Percentiles rank a stretch among this genome's conserved stretches.
Evolutionary conservation across 2,113 vertebrate genomes (phyloP).

Genomic region (Rattus rattus): DNA sequence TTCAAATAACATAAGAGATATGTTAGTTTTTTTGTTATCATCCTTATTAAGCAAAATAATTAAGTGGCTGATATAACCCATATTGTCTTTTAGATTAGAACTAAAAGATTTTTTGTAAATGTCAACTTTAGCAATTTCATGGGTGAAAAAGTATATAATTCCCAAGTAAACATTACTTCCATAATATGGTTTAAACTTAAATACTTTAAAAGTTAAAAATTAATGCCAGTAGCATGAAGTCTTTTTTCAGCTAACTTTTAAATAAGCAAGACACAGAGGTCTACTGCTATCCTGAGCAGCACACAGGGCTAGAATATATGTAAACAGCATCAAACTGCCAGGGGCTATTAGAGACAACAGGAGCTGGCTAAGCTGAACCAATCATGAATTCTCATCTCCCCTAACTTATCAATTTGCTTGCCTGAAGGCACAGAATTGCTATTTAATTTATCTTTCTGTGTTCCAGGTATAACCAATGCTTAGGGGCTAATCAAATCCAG

Average conservation of each 20-base stretch:
- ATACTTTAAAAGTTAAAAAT: constrained; percentile 62
- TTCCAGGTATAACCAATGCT: not conserved
- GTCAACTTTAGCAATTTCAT: constrained; percentile 76
- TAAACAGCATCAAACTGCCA: not conserved
- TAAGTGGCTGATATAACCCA: constrained; percentile 75
- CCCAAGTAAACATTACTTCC: constrained; percentile 65
- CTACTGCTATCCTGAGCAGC: constrained; percentile 70
- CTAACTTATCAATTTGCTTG: not conserved
- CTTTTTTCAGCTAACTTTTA: constrained; percentile 69
- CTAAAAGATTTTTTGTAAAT: constrained; percentile 65
- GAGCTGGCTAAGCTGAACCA: not conserved
- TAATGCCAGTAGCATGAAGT: constrained; percentile 71
- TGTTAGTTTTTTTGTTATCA: constrained; percentile 66
- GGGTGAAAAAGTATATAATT: constrained; percentile 70
- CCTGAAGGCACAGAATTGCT: not conserved
- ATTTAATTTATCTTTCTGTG: not conserved
- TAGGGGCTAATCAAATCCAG: not conserved
- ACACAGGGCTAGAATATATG: constrained; percentile 1
- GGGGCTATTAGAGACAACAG: not conserved
- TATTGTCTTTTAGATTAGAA: constrained; percentile 71
- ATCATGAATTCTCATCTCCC: constrained; percentile 37
- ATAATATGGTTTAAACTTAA: constrained; percentile 33
- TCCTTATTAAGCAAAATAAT: constrained; percentile 61
- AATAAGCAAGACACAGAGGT: constrained; percentile 79
- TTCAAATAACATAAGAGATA: constrained; percentile 76